Conservation (phyloP, 2,113 vertebrate genomes). For the Myiagra hebetior region DNA sequence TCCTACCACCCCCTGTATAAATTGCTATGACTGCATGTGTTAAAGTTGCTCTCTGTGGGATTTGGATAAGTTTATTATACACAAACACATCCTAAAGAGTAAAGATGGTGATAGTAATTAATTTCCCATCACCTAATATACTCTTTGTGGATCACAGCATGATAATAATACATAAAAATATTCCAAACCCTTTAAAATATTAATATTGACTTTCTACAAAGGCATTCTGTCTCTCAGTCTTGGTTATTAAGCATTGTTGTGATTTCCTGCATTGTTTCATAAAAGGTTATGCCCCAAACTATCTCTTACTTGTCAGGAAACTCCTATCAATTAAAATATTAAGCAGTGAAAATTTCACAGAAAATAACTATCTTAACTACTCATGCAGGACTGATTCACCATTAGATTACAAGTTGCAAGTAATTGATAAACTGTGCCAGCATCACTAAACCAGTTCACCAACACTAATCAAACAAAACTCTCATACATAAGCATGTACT, state of each 20-base stretch:
- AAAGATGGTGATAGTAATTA: background rate
- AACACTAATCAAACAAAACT: constrained; percentile 1
- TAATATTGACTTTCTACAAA: background rate
- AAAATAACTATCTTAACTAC: background rate
- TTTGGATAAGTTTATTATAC: background rate
- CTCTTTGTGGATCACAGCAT: background rate
- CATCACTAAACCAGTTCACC: background rate
- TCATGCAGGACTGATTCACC: background rate
- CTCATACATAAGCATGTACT: background rate
- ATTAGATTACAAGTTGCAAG: background rate
- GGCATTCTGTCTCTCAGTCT: background rate
- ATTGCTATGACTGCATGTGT: rapidly evolving
- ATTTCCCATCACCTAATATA: background rate
- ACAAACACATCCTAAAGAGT: background rate
- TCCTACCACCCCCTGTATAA: background rate
- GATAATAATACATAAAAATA: background rate
- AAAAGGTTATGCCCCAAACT: background rate
- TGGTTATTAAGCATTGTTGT: background rate
- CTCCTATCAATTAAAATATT: background rate
- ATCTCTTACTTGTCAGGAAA: background rate
- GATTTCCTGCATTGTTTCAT: background rate
- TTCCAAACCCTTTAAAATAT: background rate
- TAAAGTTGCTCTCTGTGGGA: background rate
- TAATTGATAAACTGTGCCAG: background rate
- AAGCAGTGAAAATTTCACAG: background rate